Conservation (phyloP, 2,888 invertebrate genomes). For the Aphrophora alni region DNA sequence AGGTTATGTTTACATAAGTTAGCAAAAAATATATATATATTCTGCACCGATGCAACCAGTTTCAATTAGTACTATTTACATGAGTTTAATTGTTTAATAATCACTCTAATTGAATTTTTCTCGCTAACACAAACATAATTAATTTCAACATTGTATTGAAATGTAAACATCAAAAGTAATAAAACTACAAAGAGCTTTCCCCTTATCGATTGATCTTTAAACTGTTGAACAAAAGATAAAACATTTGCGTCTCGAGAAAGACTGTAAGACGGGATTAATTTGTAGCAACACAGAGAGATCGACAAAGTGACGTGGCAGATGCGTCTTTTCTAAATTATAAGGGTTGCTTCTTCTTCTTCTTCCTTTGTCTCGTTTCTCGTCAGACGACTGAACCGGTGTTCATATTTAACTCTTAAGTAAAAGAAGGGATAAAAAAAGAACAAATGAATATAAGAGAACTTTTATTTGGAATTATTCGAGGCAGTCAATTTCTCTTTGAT, state of each 20-base stretch:
- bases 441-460: neutral
- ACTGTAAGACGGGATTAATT: neutral
- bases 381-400: neutral
- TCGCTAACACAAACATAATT: too few species aligned
- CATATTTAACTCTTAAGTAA: neutral
- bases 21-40: too few species aligned
- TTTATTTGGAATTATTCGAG: constrained; percentile 2
- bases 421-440: neutral
- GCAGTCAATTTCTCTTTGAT: constrained; percentile 2
- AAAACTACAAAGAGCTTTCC: neutral
- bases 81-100: too few species aligned
- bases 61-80: too few species aligned
- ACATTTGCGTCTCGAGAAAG: neutral
- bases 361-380: neutral
- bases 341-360: neutral
- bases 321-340: constrained; percentile 9
- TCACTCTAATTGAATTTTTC: too few species aligned
- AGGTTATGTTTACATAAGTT: too few species aligned
- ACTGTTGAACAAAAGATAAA: neutral
- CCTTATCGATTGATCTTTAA: neutral
- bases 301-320: neutral
- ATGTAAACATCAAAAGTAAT: neutral
- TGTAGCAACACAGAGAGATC: neutral
- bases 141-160: neutral
- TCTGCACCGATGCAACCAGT: too few species aligned